Evolutionary conservation across 2,888 invertebrate species (phyloP).

Genomic region (Prenolepis imparis): DNA sequence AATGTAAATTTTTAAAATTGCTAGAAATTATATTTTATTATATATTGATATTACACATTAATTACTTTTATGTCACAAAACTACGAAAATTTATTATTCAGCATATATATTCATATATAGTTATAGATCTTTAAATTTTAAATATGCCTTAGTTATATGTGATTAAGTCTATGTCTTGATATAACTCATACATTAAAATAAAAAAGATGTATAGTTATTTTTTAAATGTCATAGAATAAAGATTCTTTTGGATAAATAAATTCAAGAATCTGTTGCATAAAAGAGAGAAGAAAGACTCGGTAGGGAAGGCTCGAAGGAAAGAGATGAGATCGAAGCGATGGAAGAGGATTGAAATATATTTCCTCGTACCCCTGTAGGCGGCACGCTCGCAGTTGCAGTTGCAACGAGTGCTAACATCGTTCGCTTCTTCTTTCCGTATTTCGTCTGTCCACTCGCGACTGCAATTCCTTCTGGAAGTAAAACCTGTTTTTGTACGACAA

Average conservation of each 20-base stretch:
- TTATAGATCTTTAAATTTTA: not conserved
- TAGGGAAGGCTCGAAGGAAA: constrained; percentile 46
- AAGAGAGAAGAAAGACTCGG: constrained; percentile 37
- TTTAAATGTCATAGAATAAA: constrained; percentile 7
- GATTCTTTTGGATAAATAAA: not conserved
- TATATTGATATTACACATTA: not conserved
- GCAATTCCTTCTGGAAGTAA: constrained; percentile 35
- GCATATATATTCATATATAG: not conserved
- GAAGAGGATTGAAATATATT: constrained; percentile 79
- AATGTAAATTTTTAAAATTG: not conserved
- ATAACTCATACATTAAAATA: not conserved
- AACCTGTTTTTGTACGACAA: constrained; percentile 43
- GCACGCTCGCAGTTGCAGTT: constrained; percentile 61
- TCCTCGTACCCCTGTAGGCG: constrained; percentile 70
- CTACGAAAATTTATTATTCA: not conserved
- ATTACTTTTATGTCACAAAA: not conserved
- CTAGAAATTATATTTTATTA: not conserved
- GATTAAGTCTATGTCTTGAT: not conserved
- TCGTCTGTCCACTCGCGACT: constrained; percentile 39
- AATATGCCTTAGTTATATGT: not conserved
- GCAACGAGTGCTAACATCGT: constrained; percentile 43
- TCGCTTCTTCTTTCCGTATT: constrained; percentile 8
- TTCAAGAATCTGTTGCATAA: constrained; percentile 31
- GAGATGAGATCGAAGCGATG: constrained; percentile 55
- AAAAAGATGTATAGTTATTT: constrained; percentile 18